A percentile compares a stretch with the other conserved stretches of the same genome.
Evolutionary conservation across 2,888 invertebrate species (phyloP).

Genomic region (Drosophila bunnanda): DNA sequence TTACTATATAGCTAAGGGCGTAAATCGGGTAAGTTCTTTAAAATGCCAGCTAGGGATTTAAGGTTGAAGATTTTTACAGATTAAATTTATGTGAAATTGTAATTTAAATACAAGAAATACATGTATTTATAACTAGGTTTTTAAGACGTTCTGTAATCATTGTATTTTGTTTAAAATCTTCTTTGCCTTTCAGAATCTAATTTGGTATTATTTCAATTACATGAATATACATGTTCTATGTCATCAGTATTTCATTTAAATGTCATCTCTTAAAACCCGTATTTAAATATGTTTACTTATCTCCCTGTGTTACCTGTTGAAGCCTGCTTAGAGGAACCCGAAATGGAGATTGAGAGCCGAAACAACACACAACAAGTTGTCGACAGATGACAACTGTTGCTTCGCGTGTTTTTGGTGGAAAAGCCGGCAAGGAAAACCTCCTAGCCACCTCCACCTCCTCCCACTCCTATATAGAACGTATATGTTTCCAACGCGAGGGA

Average conservation of each 20-base stretch:
- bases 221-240: too few relatives aligned
- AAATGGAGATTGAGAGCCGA: not conserved
- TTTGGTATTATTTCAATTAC: not conserved
- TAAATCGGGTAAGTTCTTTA: not conserved
- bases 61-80: not conserved
- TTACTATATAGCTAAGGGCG: not conserved
- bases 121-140: not conserved
- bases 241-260: too few relatives aligned
- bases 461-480: conserved; percentile 8
- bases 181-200: not conserved
- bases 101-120: not conserved
- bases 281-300: not conserved
- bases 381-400: conserved; percentile 71
- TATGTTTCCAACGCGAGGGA: conserved; percentile 28
- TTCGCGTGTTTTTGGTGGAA: conserved; percentile 27
- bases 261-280: not conserved
- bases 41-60: not conserved
- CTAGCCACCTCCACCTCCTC: not conserved
- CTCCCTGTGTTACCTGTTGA: conserved; percentile 12
- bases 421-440: conserved; percentile 9
- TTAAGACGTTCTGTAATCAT: not conserved
- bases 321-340: not conserved
- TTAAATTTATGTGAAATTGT: not conserved
- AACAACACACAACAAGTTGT: conserved; percentile 66
- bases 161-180: not conserved